A percentile compares a stretch with the other conserved stretches of the same genome.
Evolutionary conservation across 2,888 invertebrate genomes (phyloP).

Genomic region (Drosophila setosimentum): DNA sequence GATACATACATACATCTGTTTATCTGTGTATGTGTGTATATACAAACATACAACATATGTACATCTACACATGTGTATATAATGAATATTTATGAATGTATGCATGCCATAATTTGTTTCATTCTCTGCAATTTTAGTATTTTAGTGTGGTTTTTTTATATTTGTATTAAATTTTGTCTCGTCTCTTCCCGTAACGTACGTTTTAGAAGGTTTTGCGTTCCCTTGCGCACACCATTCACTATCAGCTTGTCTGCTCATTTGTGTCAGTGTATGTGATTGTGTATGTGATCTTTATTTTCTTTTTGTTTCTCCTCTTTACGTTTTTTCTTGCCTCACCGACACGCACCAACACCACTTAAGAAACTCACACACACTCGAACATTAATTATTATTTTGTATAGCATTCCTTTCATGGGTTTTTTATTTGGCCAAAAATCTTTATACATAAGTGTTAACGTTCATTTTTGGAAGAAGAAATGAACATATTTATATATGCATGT

Average conservation of each 20-base stretch:
- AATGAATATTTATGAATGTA: slow-evolving; percentile 6
- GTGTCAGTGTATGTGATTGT: slow-evolving; percentile 17
- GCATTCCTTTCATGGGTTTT: slow-evolving; percentile 35
- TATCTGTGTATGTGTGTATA: not conserved
- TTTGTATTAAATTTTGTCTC: slow-evolving; percentile 47
- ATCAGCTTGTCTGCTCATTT: slow-evolving; percentile 11
- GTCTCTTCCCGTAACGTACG: slow-evolving; percentile 28
- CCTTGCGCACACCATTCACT: slow-evolving; percentile 44
- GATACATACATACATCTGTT: slow-evolving; percentile 10
- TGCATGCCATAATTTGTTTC: not conserved
- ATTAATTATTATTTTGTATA: slow-evolving; percentile 25
- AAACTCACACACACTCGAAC: slow-evolving; percentile 19
- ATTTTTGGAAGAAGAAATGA: not conserved
- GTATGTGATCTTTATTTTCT: slow-evolving; percentile 46
- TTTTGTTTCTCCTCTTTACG: slow-evolving; percentile 27
- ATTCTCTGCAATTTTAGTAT: slow-evolving; percentile 19
- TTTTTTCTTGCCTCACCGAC: slow-evolving; percentile 29
- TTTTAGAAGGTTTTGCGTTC: slow-evolving; percentile 39
- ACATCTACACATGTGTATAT: not conserved
- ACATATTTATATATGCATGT: not conserved
- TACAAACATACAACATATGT: not conserved
- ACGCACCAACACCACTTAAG: slow-evolving; percentile 19
- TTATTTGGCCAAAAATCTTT: not conserved
- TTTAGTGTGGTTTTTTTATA: slow-evolving; percentile 39
- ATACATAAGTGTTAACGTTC: not conserved